phyloP scores from a whole-genome alignment of 2,797 vertebrate species.

The Columba guinea region DNA sequence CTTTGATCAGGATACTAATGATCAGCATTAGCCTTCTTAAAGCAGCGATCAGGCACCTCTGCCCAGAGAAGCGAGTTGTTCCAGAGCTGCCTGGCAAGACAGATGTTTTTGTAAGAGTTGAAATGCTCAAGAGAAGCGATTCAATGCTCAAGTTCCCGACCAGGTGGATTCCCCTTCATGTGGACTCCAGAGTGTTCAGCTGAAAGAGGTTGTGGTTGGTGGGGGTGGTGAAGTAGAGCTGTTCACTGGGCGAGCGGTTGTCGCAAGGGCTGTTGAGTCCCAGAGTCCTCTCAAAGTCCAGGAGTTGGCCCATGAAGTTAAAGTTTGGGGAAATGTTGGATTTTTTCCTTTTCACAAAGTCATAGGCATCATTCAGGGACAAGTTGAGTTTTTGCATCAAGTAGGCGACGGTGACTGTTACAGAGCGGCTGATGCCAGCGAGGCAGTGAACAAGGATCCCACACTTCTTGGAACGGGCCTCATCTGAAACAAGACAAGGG shows the following conservation, averaged over 20 bases:
- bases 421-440: constrained; percentile 96
- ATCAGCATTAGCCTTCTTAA: constrained; percentile 58
- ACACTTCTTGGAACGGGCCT: constrained; percentile 96
- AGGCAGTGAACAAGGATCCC: constrained; percentile 97
- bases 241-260: constrained; percentile 87
- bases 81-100: constrained; percentile 74
- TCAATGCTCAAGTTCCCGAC: constrained; percentile 40
- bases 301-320: constrained; percentile 98
- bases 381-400: constrained; percentile 99
- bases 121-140: constrained; percentile 79
- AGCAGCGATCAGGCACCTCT: constrained; percentile 69
- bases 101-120: constrained; percentile 61
- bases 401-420: constrained; percentile 97
- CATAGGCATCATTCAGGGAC: constrained; percentile 96
- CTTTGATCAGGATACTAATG: constrained; percentile 61
- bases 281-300: constrained; percentile 98
- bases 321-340: constrained; percentile 99
- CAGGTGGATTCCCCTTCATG: constrained; percentile 80
- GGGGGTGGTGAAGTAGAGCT: constrained; percentile 96
- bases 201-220: constrained; percentile 97
- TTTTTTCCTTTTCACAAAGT: constrained; percentile 98
- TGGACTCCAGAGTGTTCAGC: constrained; percentile 94
- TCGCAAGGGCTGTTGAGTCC: constrained; percentile 95
- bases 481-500: constrained; percentile 82
- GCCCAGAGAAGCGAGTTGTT: constrained; percentile 67